Percentiles rank a stretch among this genome's conserved stretches.
Conservation (phyloP, 2,113 vertebrate species). For the Indri indri region DNA sequence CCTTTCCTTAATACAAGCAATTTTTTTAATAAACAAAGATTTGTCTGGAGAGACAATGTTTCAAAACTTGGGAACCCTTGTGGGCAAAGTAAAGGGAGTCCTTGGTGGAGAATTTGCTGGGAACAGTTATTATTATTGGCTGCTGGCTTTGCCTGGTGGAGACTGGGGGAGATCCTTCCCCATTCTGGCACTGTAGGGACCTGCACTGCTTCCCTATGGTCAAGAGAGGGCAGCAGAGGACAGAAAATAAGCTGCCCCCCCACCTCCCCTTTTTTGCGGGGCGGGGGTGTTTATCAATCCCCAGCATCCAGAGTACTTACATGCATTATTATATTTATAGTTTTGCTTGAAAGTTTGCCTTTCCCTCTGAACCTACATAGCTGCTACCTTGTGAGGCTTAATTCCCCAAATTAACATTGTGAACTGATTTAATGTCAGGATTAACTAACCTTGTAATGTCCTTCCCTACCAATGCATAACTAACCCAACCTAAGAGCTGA, state of each 20-base stretch:
- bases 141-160: neutral
- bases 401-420: neutral
- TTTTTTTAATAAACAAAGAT: slow-evolving; percentile 26
- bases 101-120: neutral
- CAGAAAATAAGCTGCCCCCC: slow-evolving; percentile 27
- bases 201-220: neutral
- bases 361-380: neutral
- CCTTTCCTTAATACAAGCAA: neutral
- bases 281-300: neutral
- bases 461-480: neutral
- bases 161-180: neutral
- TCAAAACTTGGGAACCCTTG: neutral
- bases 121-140: neutral
- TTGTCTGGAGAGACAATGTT: neutral
- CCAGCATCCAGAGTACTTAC: neutral
- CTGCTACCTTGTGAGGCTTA: neutral
- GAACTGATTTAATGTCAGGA: neutral
- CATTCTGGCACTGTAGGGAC: neutral
- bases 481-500: neutral
- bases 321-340: neutral
- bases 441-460: neutral
- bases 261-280: neutral
- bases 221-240: slow-evolving; percentile 60
- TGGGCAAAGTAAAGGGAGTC: neutral
- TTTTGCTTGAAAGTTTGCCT: neutral